A percentile compares a stretch with the other conserved stretches of the same genome.
These are phyloP conservation scores for Botia kubotai DNA, from an alignment of 2,797 vertebrate genomes.

Conservation along the genomic window DNA sequence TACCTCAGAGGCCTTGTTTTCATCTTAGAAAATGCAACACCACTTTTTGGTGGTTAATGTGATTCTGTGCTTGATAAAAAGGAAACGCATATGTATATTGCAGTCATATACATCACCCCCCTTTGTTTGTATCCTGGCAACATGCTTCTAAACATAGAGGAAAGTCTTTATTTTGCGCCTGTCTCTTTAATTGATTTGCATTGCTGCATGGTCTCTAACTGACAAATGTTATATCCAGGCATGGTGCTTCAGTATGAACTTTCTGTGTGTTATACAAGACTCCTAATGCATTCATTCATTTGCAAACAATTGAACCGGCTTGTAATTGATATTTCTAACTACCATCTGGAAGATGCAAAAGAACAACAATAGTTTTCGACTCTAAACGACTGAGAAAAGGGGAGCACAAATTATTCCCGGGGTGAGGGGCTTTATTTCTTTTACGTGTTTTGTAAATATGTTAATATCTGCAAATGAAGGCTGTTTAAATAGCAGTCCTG, in stretches of 20 bases:
- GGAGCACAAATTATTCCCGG: conserved; percentile 33
- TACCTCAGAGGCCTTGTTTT: not conserved
- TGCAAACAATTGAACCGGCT: conserved; percentile 44
- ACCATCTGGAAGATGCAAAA: conserved; percentile 55
- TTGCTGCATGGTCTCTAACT: conserved; percentile 16
- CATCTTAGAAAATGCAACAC: not conserved
- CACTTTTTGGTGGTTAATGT: not conserved
- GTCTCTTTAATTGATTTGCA: conserved; percentile 35
- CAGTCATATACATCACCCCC: no score
- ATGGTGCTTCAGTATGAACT: conserved; percentile 10
- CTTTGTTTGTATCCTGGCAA: no score
- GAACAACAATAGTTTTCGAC: conserved; percentile 52
- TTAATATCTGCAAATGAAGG: conserved; percentile 50
- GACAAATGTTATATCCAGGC: conserved; percentile 35
- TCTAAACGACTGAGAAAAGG: conserved; percentile 54
- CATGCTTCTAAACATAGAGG: no score
- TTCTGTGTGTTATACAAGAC: not conserved
- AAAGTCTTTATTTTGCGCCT: not conserved
- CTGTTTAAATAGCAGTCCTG: conserved; percentile 35
- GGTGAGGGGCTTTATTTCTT: conserved; percentile 37
- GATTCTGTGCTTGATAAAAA: not conserved
- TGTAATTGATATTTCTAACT: conserved; percentile 57
- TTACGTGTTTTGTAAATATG: conserved; percentile 50
- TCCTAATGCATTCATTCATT: conserved; percentile 30
- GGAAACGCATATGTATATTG: not conserved